phyloP scores from a whole-genome alignment of 1,140 invertebrate genomes.

The Cydia pomonella region DNA sequence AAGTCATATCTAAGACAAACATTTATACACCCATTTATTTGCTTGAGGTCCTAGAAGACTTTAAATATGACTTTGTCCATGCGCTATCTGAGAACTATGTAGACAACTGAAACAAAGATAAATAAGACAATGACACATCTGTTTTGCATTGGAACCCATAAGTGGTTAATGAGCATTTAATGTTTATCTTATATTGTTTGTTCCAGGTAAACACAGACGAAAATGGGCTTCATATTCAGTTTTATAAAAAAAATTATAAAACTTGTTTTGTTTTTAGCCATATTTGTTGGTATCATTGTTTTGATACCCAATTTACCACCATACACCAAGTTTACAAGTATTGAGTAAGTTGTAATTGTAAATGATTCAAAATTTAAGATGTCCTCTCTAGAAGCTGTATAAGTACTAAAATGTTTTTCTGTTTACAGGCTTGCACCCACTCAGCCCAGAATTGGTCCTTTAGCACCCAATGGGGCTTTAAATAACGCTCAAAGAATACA shows the following conservation, averaged over 20 bases:
- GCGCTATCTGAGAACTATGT: background rate
- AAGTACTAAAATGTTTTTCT: slow-evolving; percentile 37
- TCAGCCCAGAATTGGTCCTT: slow-evolving; percentile 79
- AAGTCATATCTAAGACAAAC: background rate
- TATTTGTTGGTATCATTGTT: slow-evolving; percentile 54
- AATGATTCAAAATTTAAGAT: slow-evolving; percentile 13
- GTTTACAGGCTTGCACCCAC: slow-evolving; percentile 79
- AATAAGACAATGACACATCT: slow-evolving; percentile 1
- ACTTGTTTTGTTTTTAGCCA: slow-evolving; percentile 50
- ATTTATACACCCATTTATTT: background rate
- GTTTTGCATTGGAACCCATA: background rate
- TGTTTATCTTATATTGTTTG: slow-evolving; percentile 25
- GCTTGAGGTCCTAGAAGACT: background rate
- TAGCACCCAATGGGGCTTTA: slow-evolving; percentile 83
- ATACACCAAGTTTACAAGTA: slow-evolving; percentile 66
- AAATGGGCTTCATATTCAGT: slow-evolving; percentile 63
- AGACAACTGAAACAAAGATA: background rate
- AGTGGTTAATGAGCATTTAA: slow-evolving; percentile 3
- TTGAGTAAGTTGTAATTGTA: slow-evolving; percentile 59
- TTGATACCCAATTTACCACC: slow-evolving; percentile 72
- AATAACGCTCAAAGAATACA: slow-evolving; percentile 84
- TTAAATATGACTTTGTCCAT: background rate
- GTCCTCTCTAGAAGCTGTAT: slow-evolving; percentile 40
- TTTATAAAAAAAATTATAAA: slow-evolving; percentile 58
- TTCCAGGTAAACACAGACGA: slow-evolving; percentile 38